Percentiles rank a stretch among this genome's conserved stretches.
These are phyloP conservation scores for Drosophila antonietae DNA, from an alignment of 2,888 invertebrate species.

Conservation along the genomic window DNA sequence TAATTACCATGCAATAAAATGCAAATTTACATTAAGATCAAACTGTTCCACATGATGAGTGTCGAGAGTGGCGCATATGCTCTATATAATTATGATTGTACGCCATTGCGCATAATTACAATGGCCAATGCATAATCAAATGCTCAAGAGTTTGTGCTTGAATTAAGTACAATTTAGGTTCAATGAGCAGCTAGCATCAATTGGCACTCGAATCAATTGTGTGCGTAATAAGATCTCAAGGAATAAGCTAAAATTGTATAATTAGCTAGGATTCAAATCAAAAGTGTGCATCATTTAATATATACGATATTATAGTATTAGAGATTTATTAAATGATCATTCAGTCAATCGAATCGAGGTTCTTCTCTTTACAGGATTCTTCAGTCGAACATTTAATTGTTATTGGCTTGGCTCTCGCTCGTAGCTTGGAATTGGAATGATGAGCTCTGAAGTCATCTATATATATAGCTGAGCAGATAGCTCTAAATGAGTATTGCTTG, in stretches of 20 bases:
- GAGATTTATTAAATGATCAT: too few relatives aligned
- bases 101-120: background rate
- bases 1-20: slow-evolving; percentile 51
- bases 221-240: background rate
- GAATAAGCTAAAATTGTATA: background rate
- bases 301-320: too few relatives aligned
- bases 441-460: too few relatives aligned
- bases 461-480: too few relatives aligned
- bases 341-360: too few relatives aligned
- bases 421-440: too few relatives aligned
- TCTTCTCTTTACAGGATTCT: too few relatives aligned
- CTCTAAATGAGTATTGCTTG: too few relatives aligned
- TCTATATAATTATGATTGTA: slow-evolving; percentile 10
- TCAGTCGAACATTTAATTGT: too few relatives aligned
- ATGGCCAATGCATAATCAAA: slow-evolving; percentile 4
- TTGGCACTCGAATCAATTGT: background rate
- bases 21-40: slow-evolving; percentile 44
- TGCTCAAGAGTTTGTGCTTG: background rate
- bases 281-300: too few relatives aligned
- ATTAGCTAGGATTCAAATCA: background rate
- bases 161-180: background rate
- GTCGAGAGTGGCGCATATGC: slow-evolving; percentile 10
- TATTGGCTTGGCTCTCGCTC: too few relatives aligned
- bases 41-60: slow-evolving; percentile 9
- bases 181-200: background rate